Percentiles rank a stretch among this genome's conserved stretches.
These are phyloP conservation scores for Pollimyrus isidori DNA, from an alignment of 2,113 vertebrate genomes.

Conservation along the genomic window DNA sequence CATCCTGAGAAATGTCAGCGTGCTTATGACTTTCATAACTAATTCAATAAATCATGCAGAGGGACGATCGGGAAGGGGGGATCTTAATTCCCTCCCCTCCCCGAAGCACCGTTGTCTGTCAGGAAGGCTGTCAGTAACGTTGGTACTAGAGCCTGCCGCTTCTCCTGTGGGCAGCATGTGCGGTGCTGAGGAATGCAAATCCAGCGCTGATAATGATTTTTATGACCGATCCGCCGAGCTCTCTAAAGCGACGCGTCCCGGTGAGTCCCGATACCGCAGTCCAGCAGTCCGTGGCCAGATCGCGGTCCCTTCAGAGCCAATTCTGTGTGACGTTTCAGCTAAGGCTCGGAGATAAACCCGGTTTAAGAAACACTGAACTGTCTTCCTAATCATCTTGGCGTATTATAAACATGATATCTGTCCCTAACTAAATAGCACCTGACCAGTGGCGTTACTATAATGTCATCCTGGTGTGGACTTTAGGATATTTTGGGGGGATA, in stretches of 20 bases:
- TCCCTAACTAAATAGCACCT: not conserved
- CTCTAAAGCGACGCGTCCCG: not conserved
- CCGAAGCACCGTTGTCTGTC: not conserved
- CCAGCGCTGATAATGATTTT: not conserved
- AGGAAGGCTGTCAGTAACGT: not conserved
- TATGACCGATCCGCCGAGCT: not conserved
- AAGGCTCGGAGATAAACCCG: constrained; percentile 37
- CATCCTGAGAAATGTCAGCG: not conserved
- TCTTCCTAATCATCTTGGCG: constrained; percentile 31
- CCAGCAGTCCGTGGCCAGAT: not conserved
- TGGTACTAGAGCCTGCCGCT: not conserved
- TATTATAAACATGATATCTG: constrained; percentile 34
- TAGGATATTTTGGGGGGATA: not conserved
- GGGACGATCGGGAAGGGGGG: not conserved
- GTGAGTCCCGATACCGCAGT: not conserved
- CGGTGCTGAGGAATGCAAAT: not conserved
- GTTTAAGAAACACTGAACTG: constrained; percentile 37
- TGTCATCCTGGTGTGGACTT: not conserved
- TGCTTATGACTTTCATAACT: not conserved
- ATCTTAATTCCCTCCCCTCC: not conserved
- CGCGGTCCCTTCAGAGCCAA: constrained; percentile 37
- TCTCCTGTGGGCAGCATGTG: not conserved
- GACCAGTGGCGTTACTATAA: not conserved
- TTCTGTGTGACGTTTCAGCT: constrained; percentile 30
- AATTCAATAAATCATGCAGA: not conserved